phyloP scores from a whole-genome alignment of 1,140 invertebrate genomes.

The Caenorhabditis remanei region DNA sequence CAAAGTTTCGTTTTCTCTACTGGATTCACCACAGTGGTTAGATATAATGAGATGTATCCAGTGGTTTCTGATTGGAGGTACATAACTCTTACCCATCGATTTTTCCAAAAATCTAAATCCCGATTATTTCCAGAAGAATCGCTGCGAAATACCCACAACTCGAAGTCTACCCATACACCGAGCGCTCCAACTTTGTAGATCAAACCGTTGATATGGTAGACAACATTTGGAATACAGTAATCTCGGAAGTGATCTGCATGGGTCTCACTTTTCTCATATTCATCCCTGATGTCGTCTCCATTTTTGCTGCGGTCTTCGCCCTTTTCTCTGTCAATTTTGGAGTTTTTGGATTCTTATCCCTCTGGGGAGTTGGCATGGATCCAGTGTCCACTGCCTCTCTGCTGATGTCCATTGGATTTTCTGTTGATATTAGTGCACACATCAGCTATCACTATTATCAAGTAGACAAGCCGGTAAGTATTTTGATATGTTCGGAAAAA shows the following conservation, averaged over 20 bases:
- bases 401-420: conserved; percentile 79
- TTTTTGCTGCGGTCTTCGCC: conserved; percentile 75
- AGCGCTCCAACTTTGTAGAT: conserved; percentile 65
- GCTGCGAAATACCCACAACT: conserved; percentile 58
- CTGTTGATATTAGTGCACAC: conserved; percentile 78
- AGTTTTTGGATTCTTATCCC: conserved; percentile 78
- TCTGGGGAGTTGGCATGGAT: conserved; percentile 77
- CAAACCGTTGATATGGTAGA: conserved; percentile 74
- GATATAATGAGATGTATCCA: conserved; percentile 67
- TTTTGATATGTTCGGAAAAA: background rate
- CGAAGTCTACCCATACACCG: conserved; percentile 64
- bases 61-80: conserved; percentile 64
- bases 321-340: conserved; percentile 76
- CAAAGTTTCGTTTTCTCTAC: conserved; percentile 66
- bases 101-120: too few species aligned
- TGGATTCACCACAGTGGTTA: conserved; percentile 66
- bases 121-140: conserved; percentile 52
- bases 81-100: too few species aligned
- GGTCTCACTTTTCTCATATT: conserved; percentile 78
- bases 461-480: conserved; percentile 59
- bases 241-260: conserved; percentile 77
- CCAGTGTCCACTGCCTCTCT: conserved; percentile 79
- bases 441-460: conserved; percentile 80
- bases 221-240: conserved; percentile 78
- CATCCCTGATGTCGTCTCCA: conserved; percentile 77